Base-by-base conservation (phyloP, 1,140 invertebrate species). In the Drosophila mauritiana region DNA sequence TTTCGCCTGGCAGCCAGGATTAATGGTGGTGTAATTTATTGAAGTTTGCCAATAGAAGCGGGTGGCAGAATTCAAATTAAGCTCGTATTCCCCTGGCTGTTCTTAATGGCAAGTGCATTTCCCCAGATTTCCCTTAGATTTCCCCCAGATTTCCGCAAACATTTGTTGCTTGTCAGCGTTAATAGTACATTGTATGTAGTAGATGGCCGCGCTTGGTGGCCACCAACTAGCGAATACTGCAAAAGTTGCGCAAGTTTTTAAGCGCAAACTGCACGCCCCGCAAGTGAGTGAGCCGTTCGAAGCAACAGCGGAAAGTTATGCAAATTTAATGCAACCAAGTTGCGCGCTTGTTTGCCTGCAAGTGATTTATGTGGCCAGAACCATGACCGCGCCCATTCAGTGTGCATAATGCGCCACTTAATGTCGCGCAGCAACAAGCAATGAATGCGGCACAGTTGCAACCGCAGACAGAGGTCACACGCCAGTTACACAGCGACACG, bases 311-410 rank as follows among this genome's bases (percentile, higher is more conserved):
- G 51, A 89, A 80, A 84, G 76, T 88, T 88, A 88, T 88, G 83
- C 84, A 88, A 89, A 89, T 88, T 80, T 83, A 69, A 74, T 84
- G 84, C 84, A 88, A 78, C 80, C 88, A 80, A 88, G 84, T 89
- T 89, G 80, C 49, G 52, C 53, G 73, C 68, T 78, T 82, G 73
- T 69, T 77, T 85, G 81, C 81, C 73, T 88, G 80, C 84, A 59
- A 84, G 73, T 88, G 84, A 88, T 88, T 88, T 88, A 89, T 88
- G 80, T 86, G 83, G 70, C 84, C 69, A 48, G 77, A 63, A 78
- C 61, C 75, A 77, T 77, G 74, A 75, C 65, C 83, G 55, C 68
- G 68, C 53, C 61, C 67, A 54, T 78, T 25, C 58, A 48, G 39
- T 45, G 80, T 74, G 62, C 74, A 85, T 85, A 86, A 85, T 86